Percentiles rank a stretch among this genome's conserved stretches.
These are phyloP conservation scores for Sebastes flavidus DNA, from an alignment of 2,797 vertebrate species.

Conservation along the genomic window DNA sequence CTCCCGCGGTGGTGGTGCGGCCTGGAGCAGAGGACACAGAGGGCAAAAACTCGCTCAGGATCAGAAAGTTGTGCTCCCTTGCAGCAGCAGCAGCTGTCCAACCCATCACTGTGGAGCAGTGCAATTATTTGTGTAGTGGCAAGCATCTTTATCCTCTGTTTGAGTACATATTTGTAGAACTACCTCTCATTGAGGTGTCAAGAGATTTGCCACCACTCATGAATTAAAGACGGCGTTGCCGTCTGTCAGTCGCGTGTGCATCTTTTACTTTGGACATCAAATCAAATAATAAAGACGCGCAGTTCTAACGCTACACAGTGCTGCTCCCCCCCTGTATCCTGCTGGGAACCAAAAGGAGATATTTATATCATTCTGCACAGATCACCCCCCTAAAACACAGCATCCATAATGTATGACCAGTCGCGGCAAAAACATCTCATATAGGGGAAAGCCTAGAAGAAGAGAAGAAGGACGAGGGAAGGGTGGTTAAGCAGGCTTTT, in stretches of 20 bases:
- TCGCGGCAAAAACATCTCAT: conserved; percentile 55
- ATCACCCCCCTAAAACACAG: conserved; percentile 73
- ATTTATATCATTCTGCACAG: conserved; percentile 76
- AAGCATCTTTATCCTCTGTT: neutral
- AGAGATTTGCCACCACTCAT: conserved; percentile 30
- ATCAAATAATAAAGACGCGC: conserved; percentile 69
- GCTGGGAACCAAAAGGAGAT: conserved; percentile 69
- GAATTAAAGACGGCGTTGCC: conserved; percentile 51
- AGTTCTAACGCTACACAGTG: conserved; percentile 31
- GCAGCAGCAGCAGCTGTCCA: conserved; percentile 32
- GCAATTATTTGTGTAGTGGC: conserved; percentile 15
- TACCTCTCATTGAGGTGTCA: conserved; percentile 10
- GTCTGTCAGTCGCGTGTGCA: conserved; percentile 1
- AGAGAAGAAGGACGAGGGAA: conserved; percentile 4
- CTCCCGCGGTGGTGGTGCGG: conserved; percentile 22
- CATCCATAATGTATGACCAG: conserved; percentile 79
- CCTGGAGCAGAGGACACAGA: conserved; percentile 50
- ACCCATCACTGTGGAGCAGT: neutral
- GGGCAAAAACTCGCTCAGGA: conserved; percentile 33
- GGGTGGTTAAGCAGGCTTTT: neutral
- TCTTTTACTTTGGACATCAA: conserved; percentile 50
- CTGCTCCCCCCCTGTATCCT: conserved; percentile 46
- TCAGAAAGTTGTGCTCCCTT: conserved; percentile 22
- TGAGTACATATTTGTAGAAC: conserved; percentile 7
- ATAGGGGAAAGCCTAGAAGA: conserved; percentile 33